Evolutionary conservation across 2,113 vertebrate genomes (phyloP).

Genomic region (Gavialis gangeticus): DNA sequence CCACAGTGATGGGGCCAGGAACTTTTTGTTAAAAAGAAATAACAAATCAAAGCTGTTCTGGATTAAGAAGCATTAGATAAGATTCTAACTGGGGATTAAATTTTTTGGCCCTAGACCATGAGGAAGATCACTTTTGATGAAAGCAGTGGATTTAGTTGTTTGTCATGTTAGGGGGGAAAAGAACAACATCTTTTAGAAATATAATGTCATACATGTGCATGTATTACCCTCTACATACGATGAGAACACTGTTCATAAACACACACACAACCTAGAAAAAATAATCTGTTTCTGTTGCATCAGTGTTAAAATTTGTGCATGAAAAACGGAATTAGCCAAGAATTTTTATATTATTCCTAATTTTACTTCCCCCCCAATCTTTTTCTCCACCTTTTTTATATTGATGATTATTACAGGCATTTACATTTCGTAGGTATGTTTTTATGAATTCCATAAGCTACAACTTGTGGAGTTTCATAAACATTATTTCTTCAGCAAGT

Average conservation of each 20-base stretch:
- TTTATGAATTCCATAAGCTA: background rate
- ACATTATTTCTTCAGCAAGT: constrained; percentile 6
- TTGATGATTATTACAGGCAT: constrained; percentile 22
- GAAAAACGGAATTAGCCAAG: background rate
- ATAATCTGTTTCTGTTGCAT: background rate
- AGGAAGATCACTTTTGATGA: background rate
- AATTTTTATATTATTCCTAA: background rate
- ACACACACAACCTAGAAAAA: background rate
- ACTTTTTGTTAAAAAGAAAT: background rate
- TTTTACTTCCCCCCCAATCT: too few relatives aligned
- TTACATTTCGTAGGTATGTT: background rate
- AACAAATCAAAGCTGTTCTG: background rate
- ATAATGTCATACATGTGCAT: background rate
- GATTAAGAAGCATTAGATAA: background rate
- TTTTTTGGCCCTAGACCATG: background rate
- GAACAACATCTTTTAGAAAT: background rate
- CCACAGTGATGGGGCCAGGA: background rate
- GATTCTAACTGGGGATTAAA: background rate
- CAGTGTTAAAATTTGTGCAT: constrained; percentile 49
- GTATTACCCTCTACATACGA: too few relatives aligned
- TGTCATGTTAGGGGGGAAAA: background rate
- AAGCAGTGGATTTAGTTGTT: background rate
- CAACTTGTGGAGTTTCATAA: constrained; percentile 18
- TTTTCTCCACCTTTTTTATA: constrained; percentile 17
- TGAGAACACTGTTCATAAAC: background rate